Conservation (phyloP, 92 coral and sea anemone genomes). For the Porites cylindrica region DNA sequence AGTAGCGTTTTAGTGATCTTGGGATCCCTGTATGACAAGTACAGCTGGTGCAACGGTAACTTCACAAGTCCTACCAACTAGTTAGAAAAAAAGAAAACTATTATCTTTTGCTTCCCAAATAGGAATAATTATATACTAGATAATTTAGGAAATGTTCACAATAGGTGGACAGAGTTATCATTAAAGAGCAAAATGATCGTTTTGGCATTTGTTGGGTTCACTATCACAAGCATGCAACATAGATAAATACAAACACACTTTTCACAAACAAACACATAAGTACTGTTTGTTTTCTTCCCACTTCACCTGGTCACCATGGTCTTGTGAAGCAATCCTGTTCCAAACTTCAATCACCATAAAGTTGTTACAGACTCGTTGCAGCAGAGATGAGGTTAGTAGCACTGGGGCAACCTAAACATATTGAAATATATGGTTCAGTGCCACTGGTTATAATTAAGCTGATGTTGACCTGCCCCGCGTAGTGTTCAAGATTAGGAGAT, state of each 20-base stretch:
- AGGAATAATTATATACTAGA: neutral
- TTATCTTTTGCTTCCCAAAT: neutral
- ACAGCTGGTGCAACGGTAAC: constrained; percentile 93
- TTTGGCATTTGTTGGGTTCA: too few species aligned
- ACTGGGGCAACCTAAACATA: constrained; percentile 86
- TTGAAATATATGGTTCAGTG: neutral
- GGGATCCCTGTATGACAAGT: constrained; percentile 92
- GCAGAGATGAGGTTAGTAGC: constrained; percentile 84
- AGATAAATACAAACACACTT: too few species aligned
- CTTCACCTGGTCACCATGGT: constrained; percentile 61
- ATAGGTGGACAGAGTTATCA: too few species aligned
- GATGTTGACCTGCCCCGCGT: too few species aligned
- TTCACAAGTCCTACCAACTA: constrained; percentile 96
- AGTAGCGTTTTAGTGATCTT: constrained; percentile 86
- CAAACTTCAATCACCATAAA: constrained; percentile 92
- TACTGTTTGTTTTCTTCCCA: neutral
- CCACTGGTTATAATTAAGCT: too few species aligned
- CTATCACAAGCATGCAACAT: too few species aligned
- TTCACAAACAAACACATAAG: too few species aligned
- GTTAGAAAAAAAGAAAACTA: neutral
- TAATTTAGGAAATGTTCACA: neutral
- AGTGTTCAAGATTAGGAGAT: too few species aligned
- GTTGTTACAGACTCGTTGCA: constrained; percentile 92
- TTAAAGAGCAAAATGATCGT: too few species aligned
- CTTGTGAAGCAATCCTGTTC: constrained; percentile 81